Conservation (phyloP, 2,113 vertebrate genomes). For the Panurus biarmicus region DNA sequence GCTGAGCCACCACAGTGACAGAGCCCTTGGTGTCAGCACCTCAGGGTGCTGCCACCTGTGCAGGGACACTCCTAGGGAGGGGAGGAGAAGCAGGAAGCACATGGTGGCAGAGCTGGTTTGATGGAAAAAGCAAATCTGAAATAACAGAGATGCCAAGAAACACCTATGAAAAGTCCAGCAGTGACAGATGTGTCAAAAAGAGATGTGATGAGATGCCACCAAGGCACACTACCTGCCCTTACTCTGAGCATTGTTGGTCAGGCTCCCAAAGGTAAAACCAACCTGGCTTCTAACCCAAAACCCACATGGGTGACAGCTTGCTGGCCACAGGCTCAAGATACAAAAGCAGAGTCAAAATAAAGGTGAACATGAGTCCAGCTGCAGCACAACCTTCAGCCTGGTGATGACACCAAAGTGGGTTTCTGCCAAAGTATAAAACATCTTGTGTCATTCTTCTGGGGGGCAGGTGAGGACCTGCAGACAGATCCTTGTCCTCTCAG, state of each 20-base stretch:
- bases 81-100: background rate
- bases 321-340: background rate
- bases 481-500: background rate
- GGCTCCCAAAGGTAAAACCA: background rate
- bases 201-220: background rate
- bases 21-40: background rate
- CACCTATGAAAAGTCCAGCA: background rate
- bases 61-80: fast-evolving
- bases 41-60: background rate
- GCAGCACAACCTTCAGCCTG: background rate
- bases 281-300: background rate
- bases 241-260: background rate
- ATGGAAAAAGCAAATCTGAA: background rate
- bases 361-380: background rate
- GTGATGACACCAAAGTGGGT: background rate
- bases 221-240: background rate
- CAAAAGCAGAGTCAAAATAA: background rate
- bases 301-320: background rate
- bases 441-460: background rate
- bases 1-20: background rate
- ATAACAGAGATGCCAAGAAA: background rate
- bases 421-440: background rate
- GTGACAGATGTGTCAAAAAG: background rate
- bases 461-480: background rate
- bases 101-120: background rate